Percentiles rank a stretch among this genome's conserved stretches.
Conservation (phyloP, 2,888 invertebrate species). For the Brachyptera risi region DNA sequence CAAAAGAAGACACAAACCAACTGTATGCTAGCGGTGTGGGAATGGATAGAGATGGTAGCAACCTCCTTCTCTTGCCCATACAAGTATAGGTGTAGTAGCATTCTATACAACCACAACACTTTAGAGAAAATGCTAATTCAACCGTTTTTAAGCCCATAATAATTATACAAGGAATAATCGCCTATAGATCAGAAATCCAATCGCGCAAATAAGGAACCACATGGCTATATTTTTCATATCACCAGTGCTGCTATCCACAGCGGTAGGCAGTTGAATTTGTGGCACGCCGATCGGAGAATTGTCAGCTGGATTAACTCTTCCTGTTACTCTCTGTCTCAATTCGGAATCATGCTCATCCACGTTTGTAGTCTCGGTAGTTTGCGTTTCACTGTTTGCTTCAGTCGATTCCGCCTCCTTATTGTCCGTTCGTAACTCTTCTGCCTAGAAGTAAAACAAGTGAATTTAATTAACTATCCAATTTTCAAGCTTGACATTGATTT, state of each 20-base stretch:
- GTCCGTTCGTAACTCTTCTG: slow-evolving; percentile 38
- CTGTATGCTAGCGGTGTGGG: too few species aligned
- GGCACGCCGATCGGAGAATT: slow-evolving; percentile 34
- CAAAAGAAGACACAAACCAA: too few species aligned
- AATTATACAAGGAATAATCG: slow-evolving; percentile 34
- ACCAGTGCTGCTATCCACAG: slow-evolving; percentile 43
- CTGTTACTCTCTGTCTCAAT: slow-evolving; percentile 47
- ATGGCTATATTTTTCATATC: slow-evolving; percentile 33
- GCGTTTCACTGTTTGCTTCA: not conserved
- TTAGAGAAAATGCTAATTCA: too few species aligned
- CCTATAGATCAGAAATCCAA: slow-evolving; percentile 36
- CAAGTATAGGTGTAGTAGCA: too few species aligned
- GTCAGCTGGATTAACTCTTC: slow-evolving; percentile 40
- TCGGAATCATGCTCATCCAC: slow-evolving; percentile 33
- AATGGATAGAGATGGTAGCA: too few species aligned
- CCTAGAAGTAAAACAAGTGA: slow-evolving; percentile 40
- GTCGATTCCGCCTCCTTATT: not conserved
- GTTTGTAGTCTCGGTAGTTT: not conserved
- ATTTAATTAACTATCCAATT: too few species aligned
- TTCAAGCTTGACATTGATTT: too few species aligned
- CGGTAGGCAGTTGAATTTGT: slow-evolving; percentile 34
- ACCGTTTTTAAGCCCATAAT: too few species aligned
- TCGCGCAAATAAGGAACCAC: slow-evolving; percentile 34
- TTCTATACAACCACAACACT: too few species aligned
- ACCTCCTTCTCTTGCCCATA: too few species aligned